Evolutionary conservation across 1,140 invertebrate genomes (phyloP).

Genomic region (Hormaphis cornu): DNA sequence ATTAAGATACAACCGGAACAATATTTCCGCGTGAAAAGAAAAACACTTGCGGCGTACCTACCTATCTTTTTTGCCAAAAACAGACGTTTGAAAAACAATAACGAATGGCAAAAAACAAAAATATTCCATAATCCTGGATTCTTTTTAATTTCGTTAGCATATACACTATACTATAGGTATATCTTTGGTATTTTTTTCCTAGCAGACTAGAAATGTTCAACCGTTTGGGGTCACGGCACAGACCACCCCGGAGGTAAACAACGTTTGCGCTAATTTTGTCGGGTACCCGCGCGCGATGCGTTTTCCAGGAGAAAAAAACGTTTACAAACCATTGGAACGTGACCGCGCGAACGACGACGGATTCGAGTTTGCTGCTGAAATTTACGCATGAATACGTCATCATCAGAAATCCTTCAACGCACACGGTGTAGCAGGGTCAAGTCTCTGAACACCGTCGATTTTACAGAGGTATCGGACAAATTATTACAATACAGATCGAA

Average conservation of each 20-base stretch:
- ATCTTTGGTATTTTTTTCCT: too few species aligned
- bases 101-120: too few species aligned
- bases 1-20: too few species aligned
- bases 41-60: too few species aligned
- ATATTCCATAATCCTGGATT: too few species aligned
- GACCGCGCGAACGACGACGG: not conserved
- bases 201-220: too few species aligned
- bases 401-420: not conserved
- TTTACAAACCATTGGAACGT: conserved; percentile 12
- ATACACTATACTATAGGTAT: too few species aligned
- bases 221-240: not conserved
- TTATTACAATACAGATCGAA: not conserved
- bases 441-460: conserved; percentile 6
- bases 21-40: too few species aligned
- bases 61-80: too few species aligned
- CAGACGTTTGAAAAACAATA: too few species aligned
- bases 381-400: conserved; percentile 16
- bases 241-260: not conserved
- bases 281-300: not conserved
- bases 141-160: too few species aligned
- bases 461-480: not conserved
- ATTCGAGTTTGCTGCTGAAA: not conserved
- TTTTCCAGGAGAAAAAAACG: not conserved
- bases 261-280: not conserved
- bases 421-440: not conserved